Base-by-base conservation (phyloP, 2,797 vertebrate species). In the Kryptolebias ocellatus region DNA sequence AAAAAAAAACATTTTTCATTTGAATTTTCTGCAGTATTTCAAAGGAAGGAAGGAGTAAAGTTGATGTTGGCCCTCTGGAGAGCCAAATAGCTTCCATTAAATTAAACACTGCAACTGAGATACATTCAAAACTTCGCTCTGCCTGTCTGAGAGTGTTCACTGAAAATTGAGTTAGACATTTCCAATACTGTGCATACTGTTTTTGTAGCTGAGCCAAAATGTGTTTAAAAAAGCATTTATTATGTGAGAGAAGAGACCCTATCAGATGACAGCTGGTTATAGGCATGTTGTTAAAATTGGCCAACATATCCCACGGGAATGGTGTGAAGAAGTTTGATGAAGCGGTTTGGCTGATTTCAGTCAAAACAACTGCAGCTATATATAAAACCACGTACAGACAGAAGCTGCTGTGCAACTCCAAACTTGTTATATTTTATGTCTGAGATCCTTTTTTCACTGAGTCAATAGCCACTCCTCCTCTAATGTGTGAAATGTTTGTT, bases 71-170 rank as follows among this genome's bases (percentile, higher is more conserved):
- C 95, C 67, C 84, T 82, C 68, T 64, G 56, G 72, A 59, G 86
- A 31, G 92, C 76, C 94, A 95, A 92, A 95, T 94, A 92, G 92
- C 92, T 94, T 95, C 94, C 93, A 95, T 94, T 94, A 94, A 95
- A 92, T 90, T 91, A 90, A 89, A 94, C 90, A 86, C 93, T 88
- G 89, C 93, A 92, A 93, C 61, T 18, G 57, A 51, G 46, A 69
- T 67, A 67, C 37, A 68, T 53, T 76, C 67, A 85, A 70, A 81
- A 81, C 65, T 67, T 60, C 37, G 91, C 90, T 88, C 90, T 90
- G 92, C 89, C 92, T 45, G 60, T 81, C 73, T 80, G 90, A 94
- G 94, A 93, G 90, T 88, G 89, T 56, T 47, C 85, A 85, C 78
- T 37, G 59, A 89, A 94, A 95, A 94, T 68, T 37, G 85, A 90